Base-by-base conservation (phyloP, 2,113 vertebrate genomes). In the Suncus etruscus region DNA sequence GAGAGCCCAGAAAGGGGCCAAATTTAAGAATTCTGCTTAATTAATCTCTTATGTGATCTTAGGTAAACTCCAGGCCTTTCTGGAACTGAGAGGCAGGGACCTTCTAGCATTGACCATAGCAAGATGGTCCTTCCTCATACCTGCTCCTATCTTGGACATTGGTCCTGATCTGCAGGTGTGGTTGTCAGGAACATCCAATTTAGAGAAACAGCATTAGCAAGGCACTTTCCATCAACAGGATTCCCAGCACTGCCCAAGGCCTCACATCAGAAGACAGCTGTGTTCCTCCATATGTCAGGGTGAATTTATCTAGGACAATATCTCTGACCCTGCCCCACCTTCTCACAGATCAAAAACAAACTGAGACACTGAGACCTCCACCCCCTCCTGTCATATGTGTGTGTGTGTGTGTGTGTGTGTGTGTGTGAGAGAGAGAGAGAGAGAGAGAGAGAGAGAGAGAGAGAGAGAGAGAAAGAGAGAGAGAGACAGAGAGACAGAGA, bases 1-100 rank as follows among this genome's bases (percentile, higher is more conserved):
- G 14, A 87, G 63, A 5, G 11, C 63, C 54, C 31, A 10, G n/a
- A 72, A 80, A 89, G 25, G 50, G 32, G 4, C 32, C 10, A 31
- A 22, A 22, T 27, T 51, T n/a, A 11, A 82, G 74, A 73, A 51
- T 29, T 74, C 47, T 72, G 22, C 87, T 70, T 75, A 68, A 76
- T 25, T 89, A 12, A 76, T 47, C 89, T 83, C 82, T 76, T 81
- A n/a, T 51, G 68, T 48, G 18, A 65, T 65, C 39, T 73, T 66
- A 20, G 65, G 80, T 47, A 91, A 93, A 83, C 90, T 65, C 72
- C 27, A 2, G 50, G 20, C 39, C 39, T 85, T 51, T 77, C 80
- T 87, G 48, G 45, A 50, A 65, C 24, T 16, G 89, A 68, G 31
- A 54, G 27, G 32, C 9, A 25, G 65, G 78, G 51, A 84, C 85